A percentile compares a stretch with the other conserved stretches of the same genome.
Evolutionary conservation across 35 echinoderm and acorn worm species (phyloP).

Genomic region (Lytechinus pictus): DNA sequence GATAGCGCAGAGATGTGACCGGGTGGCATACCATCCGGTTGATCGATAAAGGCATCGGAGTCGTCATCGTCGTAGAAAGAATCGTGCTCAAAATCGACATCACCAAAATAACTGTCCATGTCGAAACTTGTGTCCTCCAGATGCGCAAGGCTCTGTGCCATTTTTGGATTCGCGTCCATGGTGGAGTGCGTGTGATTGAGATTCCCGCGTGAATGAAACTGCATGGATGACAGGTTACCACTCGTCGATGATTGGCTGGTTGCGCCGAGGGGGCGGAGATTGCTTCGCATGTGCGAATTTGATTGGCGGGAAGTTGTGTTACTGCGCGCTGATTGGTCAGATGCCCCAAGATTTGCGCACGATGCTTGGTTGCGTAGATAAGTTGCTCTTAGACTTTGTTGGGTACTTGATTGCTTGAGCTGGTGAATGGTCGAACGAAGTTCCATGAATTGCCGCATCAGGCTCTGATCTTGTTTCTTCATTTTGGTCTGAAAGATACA

Average conservation of each 20-base stretch:
- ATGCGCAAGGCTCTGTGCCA: not conserved
- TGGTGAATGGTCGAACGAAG: conserved; percentile 46
- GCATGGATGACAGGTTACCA: conserved; percentile 29
- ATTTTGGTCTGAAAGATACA: conserved; percentile 34
- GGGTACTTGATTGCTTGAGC: not conserved
- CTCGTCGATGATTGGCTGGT: not conserved
- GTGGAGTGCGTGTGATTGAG: not conserved
- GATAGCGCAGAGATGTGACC: not conserved
- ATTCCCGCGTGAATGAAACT: conserved; percentile 23
- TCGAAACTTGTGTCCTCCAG: conserved; percentile 26
- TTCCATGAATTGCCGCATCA: conserved; percentile 45
- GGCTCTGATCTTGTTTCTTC: conserved; percentile 31
- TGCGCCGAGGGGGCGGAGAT: conserved; percentile 6
- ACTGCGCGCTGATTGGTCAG: conserved; percentile 36
- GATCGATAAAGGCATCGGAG: conserved; percentile 21
- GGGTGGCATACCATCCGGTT: not conserved
- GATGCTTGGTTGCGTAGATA: conserved; percentile 29
- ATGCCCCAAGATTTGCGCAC: conserved; percentile 16
- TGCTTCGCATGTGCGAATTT: not conserved
- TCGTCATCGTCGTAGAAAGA: conserved; percentile 45
- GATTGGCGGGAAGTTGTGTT: not conserved
- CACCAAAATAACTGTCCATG: conserved; percentile 17
- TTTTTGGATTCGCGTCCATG: not conserved
- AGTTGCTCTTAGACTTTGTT: not conserved
- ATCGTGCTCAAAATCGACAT: conserved; percentile 34